Base-by-base conservation (phyloP, 2,888 invertebrate species). In the Odontocerum albicorne region DNA sequence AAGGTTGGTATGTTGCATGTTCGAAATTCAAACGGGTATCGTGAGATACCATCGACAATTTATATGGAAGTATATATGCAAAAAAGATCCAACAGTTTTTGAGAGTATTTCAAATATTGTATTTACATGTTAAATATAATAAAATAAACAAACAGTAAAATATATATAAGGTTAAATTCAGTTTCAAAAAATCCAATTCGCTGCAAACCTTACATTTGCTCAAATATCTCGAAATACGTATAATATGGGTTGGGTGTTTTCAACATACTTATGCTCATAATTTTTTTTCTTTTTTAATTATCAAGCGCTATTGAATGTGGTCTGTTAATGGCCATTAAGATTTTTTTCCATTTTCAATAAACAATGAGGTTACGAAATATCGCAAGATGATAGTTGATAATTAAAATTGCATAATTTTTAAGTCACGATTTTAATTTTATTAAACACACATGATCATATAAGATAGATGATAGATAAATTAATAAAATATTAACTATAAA, bases 231-330 rank as follows among this genome's bases (percentile, higher is more conserved):
- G n/a, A n/a, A n/a, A n/a, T n/a, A n/a, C n/a, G n/a, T n/a, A n/a
- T n/a, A n/a, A n/a, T n/a, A n/a, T n/a, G n/a, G n/a, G n/a, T n/a
- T n/a, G n/a, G n/a, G n/a, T n/a, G 50, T 16, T 12, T 36, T 22
- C 16, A 22, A 38, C 21, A 36, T 36, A 45, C 19, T 33, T 45
- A 12, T 20, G 17, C 32, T 43, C 4, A 21, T 32, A 42, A 42
- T 39, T 39, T 42, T 50, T 52, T 52, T 40, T 36, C 13, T 27
- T 44, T 42, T 38, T 45, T 46, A 33, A 45, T 45, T 33, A 52
- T 36, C 19, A 43, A 36, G 13, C 33, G 45, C 52, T 39, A 39
- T 52, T 52, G 40, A 45, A 44, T 45, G 22, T 20, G 22, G 38
- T 21, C 15, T 22, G 38, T 52, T 39, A 52, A 44, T 39, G 46